Evolutionary conservation across 2,113 vertebrate species (phyloP).

Genomic region (Takifugu flavidus): DNA sequence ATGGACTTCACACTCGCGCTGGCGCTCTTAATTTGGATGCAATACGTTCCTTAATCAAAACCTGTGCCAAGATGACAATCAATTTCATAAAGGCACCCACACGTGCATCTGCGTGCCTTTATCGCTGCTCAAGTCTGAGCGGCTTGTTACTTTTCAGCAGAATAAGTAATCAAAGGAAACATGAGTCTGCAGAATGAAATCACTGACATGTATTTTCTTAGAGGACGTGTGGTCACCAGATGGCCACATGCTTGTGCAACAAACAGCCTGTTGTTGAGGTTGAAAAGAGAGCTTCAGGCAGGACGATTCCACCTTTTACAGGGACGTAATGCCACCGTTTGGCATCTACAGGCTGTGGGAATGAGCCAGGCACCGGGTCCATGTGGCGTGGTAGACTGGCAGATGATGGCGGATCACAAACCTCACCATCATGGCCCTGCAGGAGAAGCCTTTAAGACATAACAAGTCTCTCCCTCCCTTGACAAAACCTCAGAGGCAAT

Average conservation of each 20-base stretch:
- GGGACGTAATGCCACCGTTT: conserved; percentile 11
- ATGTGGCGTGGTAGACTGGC: neutral
- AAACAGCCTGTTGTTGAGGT: conserved; percentile 16
- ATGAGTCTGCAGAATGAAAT: conserved; percentile 5
- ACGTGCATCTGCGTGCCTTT: conserved; percentile 5
- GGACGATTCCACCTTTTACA: neutral
- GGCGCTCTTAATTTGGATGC: conserved; percentile 1
- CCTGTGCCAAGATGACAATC: conserved; percentile 35
- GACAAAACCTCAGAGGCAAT: conserved; percentile 57
- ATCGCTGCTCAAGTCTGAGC: neutral
- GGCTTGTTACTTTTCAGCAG: conserved; percentile 19
- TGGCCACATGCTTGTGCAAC: neutral
- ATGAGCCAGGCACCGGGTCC: neutral
- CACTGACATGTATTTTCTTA: conserved; percentile 4
- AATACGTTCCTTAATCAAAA: conserved; percentile 28
- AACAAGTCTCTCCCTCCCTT: conserved; percentile 28
- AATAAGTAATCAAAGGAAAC: conserved; percentile 13
- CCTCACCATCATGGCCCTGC: conserved; percentile 12
- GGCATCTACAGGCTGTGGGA: neutral
- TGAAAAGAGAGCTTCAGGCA: neutral
- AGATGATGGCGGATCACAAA: conserved; percentile 26
- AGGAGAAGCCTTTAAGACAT: conserved; percentile 28
- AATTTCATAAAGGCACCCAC: conserved; percentile 13
- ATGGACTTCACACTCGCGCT: neutral
- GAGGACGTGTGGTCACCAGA: neutral